phyloP scores from a whole-genome alignment of 2,888 invertebrate species.

The Gibbula magus region DNA sequence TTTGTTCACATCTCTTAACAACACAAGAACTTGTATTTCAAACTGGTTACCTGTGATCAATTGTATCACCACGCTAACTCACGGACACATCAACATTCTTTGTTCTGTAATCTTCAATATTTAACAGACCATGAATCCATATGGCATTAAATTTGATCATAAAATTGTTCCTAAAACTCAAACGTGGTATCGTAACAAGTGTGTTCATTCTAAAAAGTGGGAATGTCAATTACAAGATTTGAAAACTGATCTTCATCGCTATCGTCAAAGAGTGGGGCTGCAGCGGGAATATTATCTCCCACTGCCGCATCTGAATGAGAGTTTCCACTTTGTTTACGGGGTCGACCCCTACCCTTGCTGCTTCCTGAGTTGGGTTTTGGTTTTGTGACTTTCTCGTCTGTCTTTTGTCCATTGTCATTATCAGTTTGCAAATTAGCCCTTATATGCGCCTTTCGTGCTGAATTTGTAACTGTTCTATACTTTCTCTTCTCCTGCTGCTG shows the following conservation, averaged over 20 bases:
- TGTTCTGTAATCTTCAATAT: no score
- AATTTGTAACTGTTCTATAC: constrained; percentile 13
- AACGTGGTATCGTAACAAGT: no score
- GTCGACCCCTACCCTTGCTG: background rate
- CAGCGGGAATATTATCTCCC: constrained; percentile 43
- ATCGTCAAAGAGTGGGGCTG: constrained; percentile 62
- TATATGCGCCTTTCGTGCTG: constrained; percentile 19
- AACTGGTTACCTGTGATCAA: no score
- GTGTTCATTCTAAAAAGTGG: constrained; percentile 26
- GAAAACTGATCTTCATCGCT: constrained; percentile 61
- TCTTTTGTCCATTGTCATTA: constrained; percentile 34
- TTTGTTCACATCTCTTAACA: no score
- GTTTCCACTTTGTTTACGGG: background rate
- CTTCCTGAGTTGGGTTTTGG: constrained; percentile 9
- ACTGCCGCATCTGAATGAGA: background rate
- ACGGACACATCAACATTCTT: no score
- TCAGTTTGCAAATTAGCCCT: constrained; percentile 11
- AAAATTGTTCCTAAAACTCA: no score
- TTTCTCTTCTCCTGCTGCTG: constrained; percentile 2
- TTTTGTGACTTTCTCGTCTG: background rate
- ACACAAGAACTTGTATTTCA: no score
- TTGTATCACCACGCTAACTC: no score
- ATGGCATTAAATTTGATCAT: no score
- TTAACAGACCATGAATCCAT: no score
- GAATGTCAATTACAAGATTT: constrained; percentile 63